Evolutionary conservation across 2,113 vertebrate species (phyloP).

Genomic region (Nettapus auritus): DNA sequence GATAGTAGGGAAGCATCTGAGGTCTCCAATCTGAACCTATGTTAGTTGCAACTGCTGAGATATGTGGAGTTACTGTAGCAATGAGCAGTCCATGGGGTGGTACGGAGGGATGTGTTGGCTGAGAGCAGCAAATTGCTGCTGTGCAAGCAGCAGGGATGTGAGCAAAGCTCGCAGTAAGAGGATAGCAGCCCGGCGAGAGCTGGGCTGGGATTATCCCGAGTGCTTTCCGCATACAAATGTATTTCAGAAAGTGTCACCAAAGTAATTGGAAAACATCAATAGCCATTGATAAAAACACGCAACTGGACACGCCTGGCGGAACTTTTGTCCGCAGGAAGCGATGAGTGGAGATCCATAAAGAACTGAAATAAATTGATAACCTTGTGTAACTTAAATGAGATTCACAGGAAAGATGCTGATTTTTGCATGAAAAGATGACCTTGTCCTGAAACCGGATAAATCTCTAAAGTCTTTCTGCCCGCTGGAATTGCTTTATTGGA

Average conservation of each 20-base stretch:
- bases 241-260: conserved; percentile 58
- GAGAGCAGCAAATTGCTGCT: background rate
- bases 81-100: background rate
- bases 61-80: background rate
- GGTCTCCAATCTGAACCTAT: background rate
- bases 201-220: background rate
- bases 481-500: conserved; percentile 9
- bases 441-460: conserved; percentile 36
- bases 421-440: conserved; percentile 61
- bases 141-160: background rate
- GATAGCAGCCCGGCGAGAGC: background rate
- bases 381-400: conserved; percentile 27
- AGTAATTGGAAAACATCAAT: conserved; percentile 71
- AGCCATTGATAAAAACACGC: conserved; percentile 55
- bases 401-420: conserved; percentile 56
- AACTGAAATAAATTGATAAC: conserved; percentile 19
- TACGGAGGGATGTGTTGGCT: background rate
- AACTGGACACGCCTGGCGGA: conserved; percentile 19
- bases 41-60: background rate
- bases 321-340: background rate
- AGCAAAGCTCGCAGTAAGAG: conserved; percentile 15
- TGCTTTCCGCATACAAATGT: conserved; percentile 64
- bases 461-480: background rate
- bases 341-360: conserved; percentile 43
- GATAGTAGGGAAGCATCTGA: background rate